Conservation (phyloP, 2,888 invertebrate species). For the Tipula lateralis region DNA sequence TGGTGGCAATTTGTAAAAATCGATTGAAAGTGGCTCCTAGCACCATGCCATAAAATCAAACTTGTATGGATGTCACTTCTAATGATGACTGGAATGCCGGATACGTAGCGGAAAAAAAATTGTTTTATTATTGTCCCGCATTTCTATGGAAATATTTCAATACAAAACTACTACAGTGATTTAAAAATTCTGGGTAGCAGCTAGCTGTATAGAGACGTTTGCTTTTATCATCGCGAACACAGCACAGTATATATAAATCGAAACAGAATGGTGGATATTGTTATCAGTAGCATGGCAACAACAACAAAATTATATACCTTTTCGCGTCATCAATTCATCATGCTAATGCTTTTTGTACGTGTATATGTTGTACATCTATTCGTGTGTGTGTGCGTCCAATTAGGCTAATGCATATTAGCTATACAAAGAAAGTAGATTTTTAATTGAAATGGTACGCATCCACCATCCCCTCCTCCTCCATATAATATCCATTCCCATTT, state of each 20-base stretch:
- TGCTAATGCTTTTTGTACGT: not conserved
- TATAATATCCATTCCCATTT: not conserved
- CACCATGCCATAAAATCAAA: not conserved
- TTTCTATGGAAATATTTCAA: not conserved
- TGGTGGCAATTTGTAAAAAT: not conserved
- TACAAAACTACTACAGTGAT: not conserved
- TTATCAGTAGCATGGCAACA: not conserved
- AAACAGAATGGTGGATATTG: not conserved
- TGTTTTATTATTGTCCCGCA: not conserved
- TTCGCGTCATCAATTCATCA: not conserved
- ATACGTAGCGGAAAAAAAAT: not conserved
- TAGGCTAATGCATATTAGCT: not conserved
- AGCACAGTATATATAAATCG: not conserved
- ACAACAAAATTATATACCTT: not conserved
- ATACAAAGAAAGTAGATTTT: not conserved
- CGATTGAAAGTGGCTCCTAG: not conserved
- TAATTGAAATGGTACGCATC: not conserved
- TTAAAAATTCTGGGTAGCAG: not conserved
- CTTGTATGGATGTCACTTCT: not conserved
- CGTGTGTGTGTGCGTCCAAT: not conserved
- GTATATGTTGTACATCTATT: not conserved
- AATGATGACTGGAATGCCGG: not conserved
- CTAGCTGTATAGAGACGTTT: not conserved
- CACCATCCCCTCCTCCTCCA: not conserved
- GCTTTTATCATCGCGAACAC: not conserved